These are phyloP conservation scores for Idaea straminata DNA, from an alignment of 2,888 invertebrate genomes.

Conservation along the genomic window DNA sequence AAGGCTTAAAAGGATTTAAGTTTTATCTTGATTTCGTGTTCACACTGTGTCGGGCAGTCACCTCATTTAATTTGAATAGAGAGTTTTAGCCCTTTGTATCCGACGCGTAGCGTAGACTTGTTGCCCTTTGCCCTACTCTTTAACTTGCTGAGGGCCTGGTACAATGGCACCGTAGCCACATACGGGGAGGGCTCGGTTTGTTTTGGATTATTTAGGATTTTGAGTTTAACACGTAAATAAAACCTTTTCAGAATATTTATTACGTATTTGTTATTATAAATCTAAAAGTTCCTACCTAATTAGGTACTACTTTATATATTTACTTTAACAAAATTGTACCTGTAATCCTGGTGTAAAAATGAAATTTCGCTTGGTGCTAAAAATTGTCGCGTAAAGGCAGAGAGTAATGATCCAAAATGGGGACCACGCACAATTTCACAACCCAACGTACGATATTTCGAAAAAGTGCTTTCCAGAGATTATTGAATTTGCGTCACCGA, in stretches of 20 bases:
- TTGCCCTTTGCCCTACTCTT: constrained; percentile 43
- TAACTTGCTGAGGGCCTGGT: constrained; percentile 36
- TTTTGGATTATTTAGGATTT: constrained; percentile 12
- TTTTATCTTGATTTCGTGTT: constrained; percentile 12
- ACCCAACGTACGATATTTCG: constrained; percentile 19
- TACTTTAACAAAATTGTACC: neutral
- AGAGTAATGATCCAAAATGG: constrained; percentile 2
- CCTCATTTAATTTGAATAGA: constrained; percentile 49
- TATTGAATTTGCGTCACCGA: constrained; percentile 61
- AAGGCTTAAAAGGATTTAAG: constrained; percentile 6
- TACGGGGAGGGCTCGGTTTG: constrained; percentile 12
- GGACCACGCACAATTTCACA: constrained; percentile 9
- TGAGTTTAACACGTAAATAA: constrained; percentile 4
- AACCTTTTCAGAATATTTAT: neutral
- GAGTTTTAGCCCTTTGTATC: constrained; percentile 37
- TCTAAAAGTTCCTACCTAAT: neutral
- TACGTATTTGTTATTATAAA: neutral
- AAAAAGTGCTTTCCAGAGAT: constrained; percentile 49
- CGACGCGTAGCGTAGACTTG: constrained; percentile 30
- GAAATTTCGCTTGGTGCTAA: neutral
- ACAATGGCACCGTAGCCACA: constrained; percentile 27
- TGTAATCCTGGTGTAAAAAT: neutral
- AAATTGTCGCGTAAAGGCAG: neutral
- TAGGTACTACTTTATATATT: neutral
- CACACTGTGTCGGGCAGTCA: constrained; percentile 22